Percentiles rank a stretch among this genome's conserved stretches.
Conservation (phyloP, 23 tunicate species). For the Styela clava region DNA sequence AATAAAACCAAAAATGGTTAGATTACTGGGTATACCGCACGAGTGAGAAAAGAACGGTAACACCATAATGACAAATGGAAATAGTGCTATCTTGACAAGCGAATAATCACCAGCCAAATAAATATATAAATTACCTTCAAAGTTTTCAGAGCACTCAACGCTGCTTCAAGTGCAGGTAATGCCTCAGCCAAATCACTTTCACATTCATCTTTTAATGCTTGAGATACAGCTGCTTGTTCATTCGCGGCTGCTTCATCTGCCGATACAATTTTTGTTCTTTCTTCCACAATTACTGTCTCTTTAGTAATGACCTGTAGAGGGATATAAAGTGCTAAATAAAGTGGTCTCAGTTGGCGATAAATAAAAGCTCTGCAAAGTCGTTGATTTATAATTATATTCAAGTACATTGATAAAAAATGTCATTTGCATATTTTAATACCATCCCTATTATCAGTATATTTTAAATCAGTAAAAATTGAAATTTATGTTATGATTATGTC, state of each 20-base stretch:
- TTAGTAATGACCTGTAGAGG: conserved; percentile 65
- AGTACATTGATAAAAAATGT: background rate
- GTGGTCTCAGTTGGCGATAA: background rate
- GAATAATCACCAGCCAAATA: too few relatives aligned
- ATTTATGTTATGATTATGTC: too few relatives aligned
- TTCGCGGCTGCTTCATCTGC: conserved; percentile 95
- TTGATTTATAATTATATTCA: too few relatives aligned
- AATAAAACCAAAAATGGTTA: too few relatives aligned
- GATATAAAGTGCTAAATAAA: background rate
- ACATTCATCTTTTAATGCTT: conserved; percentile 85
- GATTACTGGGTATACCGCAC: too few relatives aligned
- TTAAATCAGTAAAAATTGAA: too few relatives aligned
- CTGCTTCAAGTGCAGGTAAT: conserved; percentile 93
- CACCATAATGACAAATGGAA: too few relatives aligned
- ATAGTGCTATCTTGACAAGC: too few relatives aligned
- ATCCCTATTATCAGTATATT: too few relatives aligned
- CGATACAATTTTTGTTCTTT: conserved; percentile 75
- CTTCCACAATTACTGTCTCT: conserved; percentile 85
- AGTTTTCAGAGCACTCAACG: conserved; percentile 88
- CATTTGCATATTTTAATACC: too few relatives aligned
- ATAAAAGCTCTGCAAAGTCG: conserved; percentile 5
- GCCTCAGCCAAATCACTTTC: conserved; percentile 98
- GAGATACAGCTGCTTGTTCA: conserved; percentile 80
- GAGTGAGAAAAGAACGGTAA: too few relatives aligned
- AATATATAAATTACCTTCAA: conserved; percentile 41